Evolutionary conservation across 2,113 vertebrate genomes (phyloP).

Genomic region (Myiagra hebetior): DNA sequence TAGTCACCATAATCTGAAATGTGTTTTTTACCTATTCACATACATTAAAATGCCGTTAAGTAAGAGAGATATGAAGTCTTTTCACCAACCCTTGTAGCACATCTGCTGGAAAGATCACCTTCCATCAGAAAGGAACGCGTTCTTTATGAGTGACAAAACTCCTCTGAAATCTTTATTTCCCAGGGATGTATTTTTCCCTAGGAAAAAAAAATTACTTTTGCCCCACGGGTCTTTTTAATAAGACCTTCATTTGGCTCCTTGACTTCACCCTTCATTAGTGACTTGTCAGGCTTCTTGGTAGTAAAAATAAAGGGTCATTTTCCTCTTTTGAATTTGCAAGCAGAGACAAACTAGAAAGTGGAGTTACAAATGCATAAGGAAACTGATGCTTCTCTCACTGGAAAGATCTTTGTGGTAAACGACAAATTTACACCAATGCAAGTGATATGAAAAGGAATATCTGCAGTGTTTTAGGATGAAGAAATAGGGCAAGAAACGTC

Average conservation of each 20-base stretch:
- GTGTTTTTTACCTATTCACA: neutral
- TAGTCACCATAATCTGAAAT: neutral
- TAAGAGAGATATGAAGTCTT: neutral
- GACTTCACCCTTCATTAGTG: neutral
- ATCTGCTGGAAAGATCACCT: constrained; percentile 59
- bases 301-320: neutral
- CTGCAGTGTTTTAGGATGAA: neutral
- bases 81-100: neutral
- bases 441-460: neutral
- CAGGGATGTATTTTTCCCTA: neutral
- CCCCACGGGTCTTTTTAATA: neutral
- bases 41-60: constrained; percentile 6
- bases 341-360: neutral
- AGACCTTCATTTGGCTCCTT: neutral
- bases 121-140: neutral
- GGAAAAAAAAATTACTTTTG: neutral
- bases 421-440: neutral
- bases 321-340: neutral
- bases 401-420: neutral
- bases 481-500: neutral
- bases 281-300: neutral
- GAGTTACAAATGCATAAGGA: neutral
- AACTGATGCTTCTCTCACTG: neutral
- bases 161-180: constrained; percentile 31
- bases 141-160: neutral